A percentile compares a stretch with the other conserved stretches of the same genome.
phyloP scores from a whole-genome alignment of 2,113 vertebrate species.

The Heterocephalus glaber region DNA sequence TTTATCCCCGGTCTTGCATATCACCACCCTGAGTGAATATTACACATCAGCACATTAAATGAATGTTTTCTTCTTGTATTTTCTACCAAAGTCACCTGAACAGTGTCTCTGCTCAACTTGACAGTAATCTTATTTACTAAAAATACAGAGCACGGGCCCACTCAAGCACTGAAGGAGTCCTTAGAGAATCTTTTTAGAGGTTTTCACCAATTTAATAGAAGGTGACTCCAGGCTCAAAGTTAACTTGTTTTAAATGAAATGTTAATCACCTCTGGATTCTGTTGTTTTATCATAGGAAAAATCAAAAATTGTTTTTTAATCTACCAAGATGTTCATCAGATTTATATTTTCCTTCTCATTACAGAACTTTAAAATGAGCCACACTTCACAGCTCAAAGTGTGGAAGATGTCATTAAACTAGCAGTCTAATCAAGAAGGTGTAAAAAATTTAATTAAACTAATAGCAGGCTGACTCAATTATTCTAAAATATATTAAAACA shows the following conservation, averaged over 20 bases:
- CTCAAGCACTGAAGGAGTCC: neutral
- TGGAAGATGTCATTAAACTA: slow-evolving; percentile 89
- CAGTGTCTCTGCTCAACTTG: neutral
- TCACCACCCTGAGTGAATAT: neutral
- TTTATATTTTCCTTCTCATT: slow-evolving; percentile 88
- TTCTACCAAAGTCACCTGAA: slow-evolving; percentile 35
- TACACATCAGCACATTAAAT: neutral
- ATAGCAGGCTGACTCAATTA: slow-evolving; percentile 86
- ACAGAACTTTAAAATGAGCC: slow-evolving; percentile 82
- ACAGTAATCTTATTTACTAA: slow-evolving; percentile 1
- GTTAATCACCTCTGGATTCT: slow-evolving; percentile 62
- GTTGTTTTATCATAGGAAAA: slow-evolving; percentile 81
- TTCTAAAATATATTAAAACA: slow-evolving; percentile 85
- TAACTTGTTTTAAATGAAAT: slow-evolving; percentile 72
- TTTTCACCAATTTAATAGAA: slow-evolving; percentile 42
- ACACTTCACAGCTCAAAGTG: slow-evolving; percentile 84
- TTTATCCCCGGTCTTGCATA: neutral
- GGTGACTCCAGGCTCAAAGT: slow-evolving; percentile 49
- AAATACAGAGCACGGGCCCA: neutral
- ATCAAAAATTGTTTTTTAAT: slow-evolving; percentile 82
- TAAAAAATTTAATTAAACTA: slow-evolving; percentile 92
- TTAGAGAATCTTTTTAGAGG: neutral
- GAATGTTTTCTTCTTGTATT: slow-evolving; percentile 51
- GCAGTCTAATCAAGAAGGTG: slow-evolving; percentile 91
- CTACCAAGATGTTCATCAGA: slow-evolving; percentile 82